Evolutionary conservation across 2,797 vertebrate species (phyloP), one percentile per base, ranked within the genome.

Genomic region (Anas flavirostris): DNA sequence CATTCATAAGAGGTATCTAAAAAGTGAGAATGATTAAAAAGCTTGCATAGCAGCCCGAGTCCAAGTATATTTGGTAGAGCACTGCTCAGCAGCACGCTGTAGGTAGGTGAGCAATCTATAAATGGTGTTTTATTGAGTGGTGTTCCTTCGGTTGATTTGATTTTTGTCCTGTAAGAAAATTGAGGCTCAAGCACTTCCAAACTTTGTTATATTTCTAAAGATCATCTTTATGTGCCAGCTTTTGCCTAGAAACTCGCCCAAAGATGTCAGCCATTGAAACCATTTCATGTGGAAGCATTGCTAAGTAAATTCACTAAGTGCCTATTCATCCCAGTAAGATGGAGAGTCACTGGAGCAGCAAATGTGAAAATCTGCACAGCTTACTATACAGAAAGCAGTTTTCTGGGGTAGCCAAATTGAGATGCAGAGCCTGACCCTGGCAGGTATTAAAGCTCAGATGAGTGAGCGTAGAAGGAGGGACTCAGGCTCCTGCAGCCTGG

Each of bases 251-350:
- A 97, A 93, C 82, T 94, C 93, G 91, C 91, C 78, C 70, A 2
- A 95, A 96, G 95, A 97, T 96, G 95, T 98, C 93, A 84, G 84
- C 97, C 96, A 97, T 98, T 98, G 96, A 98, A 97, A 93, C 53
- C 90, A 97, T 96, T 95, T 98, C 98, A 98, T 98, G 98, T 98
- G 97, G 98, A 98, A 98, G 97, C 95, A 98, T 97, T 76, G 92
- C 97, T 98, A 96, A 98, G 97, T 98, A 98, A 98, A 98, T 98
- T 97, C 96, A 63, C 96, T 98, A 97, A 98, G 97, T 97, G 97
- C 96, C 97, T 94, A 97, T 98, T 98, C 98, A 97, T 97, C 97
- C 96, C 94, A 82, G 72, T 94, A 95, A 97, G 97, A 97, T 94
- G 91, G 94, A 84, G 92, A 96, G 55, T 81, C 95, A 83, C 82